Conservation (phyloP, 2,797 vertebrate genomes). For the Cryptoblepharus egeriae region DNA sequence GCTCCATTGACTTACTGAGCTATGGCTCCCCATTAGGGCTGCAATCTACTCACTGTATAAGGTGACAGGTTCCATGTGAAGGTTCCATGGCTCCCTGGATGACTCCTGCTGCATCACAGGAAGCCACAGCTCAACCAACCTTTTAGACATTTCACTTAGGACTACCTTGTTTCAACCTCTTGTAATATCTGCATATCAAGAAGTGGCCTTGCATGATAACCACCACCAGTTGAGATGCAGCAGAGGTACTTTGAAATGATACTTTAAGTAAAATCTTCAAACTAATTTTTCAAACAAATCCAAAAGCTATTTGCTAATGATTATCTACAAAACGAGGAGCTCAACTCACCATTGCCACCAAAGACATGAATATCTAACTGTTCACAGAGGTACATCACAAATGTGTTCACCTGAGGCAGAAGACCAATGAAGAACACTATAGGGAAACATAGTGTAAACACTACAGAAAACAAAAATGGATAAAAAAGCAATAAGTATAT, state of each 20-base stretch:
- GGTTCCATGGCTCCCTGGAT: too few species aligned
- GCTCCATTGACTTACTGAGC: too few species aligned
- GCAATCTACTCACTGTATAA: too few species aligned
- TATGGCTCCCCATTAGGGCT: too few species aligned
- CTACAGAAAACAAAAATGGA: slow-evolving; percentile 72
- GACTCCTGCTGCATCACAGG: too few species aligned
- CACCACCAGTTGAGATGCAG: neutral
- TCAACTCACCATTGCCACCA: slow-evolving; percentile 93
- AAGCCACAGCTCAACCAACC: too few species aligned
- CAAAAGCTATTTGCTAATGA: neutral
- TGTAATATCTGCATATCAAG: neutral
- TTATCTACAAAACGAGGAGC: slow-evolving; percentile 1
- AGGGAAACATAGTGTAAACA: slow-evolving; percentile 98
- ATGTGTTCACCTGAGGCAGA: slow-evolving; percentile 99
- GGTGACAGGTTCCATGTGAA: too few species aligned
- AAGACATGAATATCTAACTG: slow-evolving; percentile 99
- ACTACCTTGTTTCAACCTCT: too few species aligned
- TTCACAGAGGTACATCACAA: slow-evolving; percentile 98
- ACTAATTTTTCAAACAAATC: neutral
- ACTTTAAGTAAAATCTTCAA: neutral
- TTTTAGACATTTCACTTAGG: too few species aligned
- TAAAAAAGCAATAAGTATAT: neutral
- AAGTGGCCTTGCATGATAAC: neutral
- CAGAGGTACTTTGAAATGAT: neutral
- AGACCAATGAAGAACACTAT: slow-evolving; percentile 97